Conservation (phyloP, 2,888 invertebrate genomes). For the Physocephala rufipes region DNA sequence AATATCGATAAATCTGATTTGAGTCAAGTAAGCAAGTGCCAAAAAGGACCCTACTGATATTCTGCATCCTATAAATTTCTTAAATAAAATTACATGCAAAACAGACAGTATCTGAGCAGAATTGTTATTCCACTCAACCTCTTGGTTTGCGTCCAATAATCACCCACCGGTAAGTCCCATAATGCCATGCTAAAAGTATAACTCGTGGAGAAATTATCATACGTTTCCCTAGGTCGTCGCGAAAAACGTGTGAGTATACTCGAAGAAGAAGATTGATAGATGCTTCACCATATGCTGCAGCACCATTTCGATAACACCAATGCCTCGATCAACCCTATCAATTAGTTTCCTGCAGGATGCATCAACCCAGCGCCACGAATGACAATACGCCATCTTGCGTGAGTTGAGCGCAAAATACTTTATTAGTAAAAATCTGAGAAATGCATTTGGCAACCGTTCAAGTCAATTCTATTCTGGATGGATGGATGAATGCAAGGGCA, state of each 20-base stretch:
- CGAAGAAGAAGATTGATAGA: conserved; percentile 51
- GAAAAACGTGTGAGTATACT: conserved; percentile 37
- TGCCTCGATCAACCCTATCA: background rate
- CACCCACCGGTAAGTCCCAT: background rate
- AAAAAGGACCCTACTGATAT: background rate
- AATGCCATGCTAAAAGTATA: background rate
- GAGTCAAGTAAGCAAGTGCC: background rate
- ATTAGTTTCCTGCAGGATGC: background rate
- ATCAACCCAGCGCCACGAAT: background rate
- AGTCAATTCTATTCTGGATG: conserved; percentile 24
- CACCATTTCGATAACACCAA: background rate
- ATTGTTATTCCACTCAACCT: background rate
- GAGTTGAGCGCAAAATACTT: conserved; percentile 46
- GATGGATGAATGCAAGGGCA: conserved; percentile 11
- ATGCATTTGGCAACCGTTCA: conserved; percentile 52
- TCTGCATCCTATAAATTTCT: background rate
- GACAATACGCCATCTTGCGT: conserved; percentile 41
- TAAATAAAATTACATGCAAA: too few species aligned
- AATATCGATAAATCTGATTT: too few species aligned
- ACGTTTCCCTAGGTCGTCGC: background rate
- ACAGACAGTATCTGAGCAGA: background rate
- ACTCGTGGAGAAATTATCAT: conserved; percentile 21
- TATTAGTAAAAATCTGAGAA: conserved; percentile 53
- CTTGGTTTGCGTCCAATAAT: background rate
- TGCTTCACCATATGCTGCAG: conserved; percentile 30